Evolutionary conservation across 2,797 vertebrate genomes (phyloP).

Genomic region (Anableps anableps): DNA sequence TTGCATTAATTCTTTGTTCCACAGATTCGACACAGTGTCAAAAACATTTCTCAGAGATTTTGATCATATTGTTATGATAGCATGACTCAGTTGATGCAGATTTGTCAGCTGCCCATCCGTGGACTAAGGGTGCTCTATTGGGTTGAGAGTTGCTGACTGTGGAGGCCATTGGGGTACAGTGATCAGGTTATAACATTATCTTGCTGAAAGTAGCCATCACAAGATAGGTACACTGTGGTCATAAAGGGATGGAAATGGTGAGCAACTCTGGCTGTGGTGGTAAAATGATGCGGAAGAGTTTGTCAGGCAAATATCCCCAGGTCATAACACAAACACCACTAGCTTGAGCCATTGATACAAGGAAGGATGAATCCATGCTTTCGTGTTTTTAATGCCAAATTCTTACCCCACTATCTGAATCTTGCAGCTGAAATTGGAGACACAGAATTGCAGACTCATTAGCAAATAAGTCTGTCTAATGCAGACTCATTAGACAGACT

Average conservation of each 20-base stretch:
- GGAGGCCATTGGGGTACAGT: no score
- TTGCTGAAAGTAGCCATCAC: no score
- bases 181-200: no score
- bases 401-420: neutral
- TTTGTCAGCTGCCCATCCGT: no score
- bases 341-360: neutral
- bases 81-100: no score
- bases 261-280: neutral
- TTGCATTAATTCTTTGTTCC: neutral
- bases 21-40: neutral
- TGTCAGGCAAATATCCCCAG: neutral
- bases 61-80: neutral
- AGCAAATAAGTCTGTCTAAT: no score
- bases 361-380: neutral
- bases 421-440: neutral
- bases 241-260: neutral
- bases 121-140: no score
- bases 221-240: no score
- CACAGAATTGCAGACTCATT: neutral
- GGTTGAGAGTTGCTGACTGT: no score
- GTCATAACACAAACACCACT: neutral
- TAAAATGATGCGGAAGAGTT: neutral
- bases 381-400: neutral
- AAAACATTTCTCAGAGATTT: neutral
- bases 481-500: no score